phyloP scores from a whole-genome alignment of 2,888 invertebrate genomes.

The Cactoblastis cactorum region DNA sequence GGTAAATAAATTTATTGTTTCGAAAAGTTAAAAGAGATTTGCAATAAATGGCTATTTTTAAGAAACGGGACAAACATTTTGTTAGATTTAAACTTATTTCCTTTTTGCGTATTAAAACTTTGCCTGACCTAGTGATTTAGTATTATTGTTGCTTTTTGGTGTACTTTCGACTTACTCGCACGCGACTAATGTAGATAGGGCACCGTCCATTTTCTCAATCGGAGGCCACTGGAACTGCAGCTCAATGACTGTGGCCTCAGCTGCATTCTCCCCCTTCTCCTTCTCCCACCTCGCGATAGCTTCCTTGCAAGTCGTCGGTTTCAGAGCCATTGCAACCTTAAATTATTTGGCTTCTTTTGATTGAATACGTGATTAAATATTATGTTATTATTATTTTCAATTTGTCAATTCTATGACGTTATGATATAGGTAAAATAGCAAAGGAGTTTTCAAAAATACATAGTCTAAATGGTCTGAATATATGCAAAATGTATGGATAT shows the following conservation, averaged over 20 bases:
- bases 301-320: constrained; percentile 87
- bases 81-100: too few species aligned
- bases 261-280: constrained; percentile 80
- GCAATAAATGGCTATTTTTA: too few species aligned
- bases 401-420: not conserved
- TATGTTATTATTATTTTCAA: not conserved
- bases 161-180: constrained; percentile 76
- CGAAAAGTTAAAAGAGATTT: too few species aligned
- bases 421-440: too few species aligned
- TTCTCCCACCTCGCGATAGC: constrained; percentile 94
- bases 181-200: constrained; percentile 85
- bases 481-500: not conserved
- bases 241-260: constrained; percentile 86
- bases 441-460: too few species aligned
- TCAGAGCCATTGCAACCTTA: constrained; percentile 45
- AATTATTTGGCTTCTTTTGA: not conserved
- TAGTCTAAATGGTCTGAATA: not conserved
- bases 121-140: too few species aligned
- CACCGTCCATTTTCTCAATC: constrained; percentile 96
- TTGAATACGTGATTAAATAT: not conserved
- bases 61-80: too few species aligned
- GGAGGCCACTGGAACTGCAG: constrained; percentile 95
- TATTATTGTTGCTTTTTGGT: not conserved
- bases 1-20: too few species aligned
- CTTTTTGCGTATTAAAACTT: too few species aligned